Conservation (phyloP, 2,797 vertebrate genomes). For the Argentina silus region DNA sequence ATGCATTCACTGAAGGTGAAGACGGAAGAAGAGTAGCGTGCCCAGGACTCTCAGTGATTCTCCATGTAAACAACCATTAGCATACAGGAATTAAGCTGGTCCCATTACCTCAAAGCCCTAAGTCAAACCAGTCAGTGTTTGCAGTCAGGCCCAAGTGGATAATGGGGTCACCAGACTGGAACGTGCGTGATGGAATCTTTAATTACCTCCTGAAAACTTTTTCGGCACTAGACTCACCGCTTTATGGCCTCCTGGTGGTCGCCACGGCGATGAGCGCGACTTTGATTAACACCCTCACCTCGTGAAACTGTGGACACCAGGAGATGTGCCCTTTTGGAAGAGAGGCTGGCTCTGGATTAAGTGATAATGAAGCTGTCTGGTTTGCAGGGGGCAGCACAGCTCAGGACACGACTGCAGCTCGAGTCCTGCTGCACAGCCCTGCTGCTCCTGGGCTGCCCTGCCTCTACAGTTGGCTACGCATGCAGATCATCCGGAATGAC, state of each 20-base stretch:
- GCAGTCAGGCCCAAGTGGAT: not conserved
- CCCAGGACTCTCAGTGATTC: not conserved
- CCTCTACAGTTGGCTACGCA: not conserved
- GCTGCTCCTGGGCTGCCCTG: slow-evolving; percentile 6
- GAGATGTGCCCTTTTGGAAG: not conserved
- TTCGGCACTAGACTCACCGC: not conserved
- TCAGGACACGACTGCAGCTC: not conserved
- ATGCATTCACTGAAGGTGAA: not conserved
- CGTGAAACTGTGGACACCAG: not conserved
- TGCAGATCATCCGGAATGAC: slow-evolving; percentile 4
- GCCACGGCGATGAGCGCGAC: slow-evolving; percentile 13
- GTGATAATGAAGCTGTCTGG: not conserved
- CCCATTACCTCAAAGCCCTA: not conserved
- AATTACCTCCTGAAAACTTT: slow-evolving; percentile 15
- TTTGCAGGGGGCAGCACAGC: not conserved
- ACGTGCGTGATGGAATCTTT: slow-evolving; percentile 27
- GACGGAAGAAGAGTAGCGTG: not conserved
- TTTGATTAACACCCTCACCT: not conserved
- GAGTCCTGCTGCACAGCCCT: not conserved
- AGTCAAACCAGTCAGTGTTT: not conserved
- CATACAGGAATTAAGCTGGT: not conserved
- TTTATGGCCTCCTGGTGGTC: not conserved
- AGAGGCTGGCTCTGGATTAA: not conserved
- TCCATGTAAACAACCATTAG: not conserved
- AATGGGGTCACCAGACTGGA: slow-evolving; percentile 22